Evolutionary conservation across 1,140 invertebrate species (phyloP).

Genomic region (Himalopsyche phryganea): DNA sequence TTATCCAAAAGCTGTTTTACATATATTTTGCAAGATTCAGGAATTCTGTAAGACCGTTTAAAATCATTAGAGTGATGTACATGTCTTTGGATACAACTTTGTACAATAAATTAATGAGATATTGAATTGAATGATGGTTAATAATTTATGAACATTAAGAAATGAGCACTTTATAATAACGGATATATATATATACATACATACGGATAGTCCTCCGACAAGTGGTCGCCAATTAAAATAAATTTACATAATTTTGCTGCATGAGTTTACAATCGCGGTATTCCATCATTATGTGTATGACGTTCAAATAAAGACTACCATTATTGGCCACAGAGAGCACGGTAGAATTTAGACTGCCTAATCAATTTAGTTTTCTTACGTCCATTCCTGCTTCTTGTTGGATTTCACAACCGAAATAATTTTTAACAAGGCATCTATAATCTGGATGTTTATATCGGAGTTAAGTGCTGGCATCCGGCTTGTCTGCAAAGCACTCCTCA

Average conservation of each 20-base stretch:
- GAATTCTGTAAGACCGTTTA: too few relatives aligned
- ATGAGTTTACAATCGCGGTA: slow-evolving; percentile 8
- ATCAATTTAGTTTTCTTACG: slow-evolving; percentile 21
- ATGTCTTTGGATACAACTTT: too few relatives aligned
- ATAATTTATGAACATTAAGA: too few relatives aligned
- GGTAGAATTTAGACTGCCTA: slow-evolving; percentile 1
- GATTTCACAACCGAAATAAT: slow-evolving; percentile 30
- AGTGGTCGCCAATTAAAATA: slow-evolving; percentile 24
- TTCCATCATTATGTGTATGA: slow-evolving; percentile 12
- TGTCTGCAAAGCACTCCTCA: neutral
- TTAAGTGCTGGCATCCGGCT: slow-evolving; percentile 30
- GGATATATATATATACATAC: too few relatives aligned
- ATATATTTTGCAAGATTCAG: too few relatives aligned
- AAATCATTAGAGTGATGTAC: too few relatives aligned
- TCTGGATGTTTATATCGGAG: slow-evolving; percentile 30
- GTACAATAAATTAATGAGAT: too few relatives aligned
- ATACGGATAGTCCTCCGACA: neutral
- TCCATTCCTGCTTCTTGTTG: neutral
- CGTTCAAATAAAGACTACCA: too few relatives aligned
- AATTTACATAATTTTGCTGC: slow-evolving; percentile 23
- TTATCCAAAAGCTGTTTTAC: too few relatives aligned
- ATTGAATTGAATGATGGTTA: too few relatives aligned
- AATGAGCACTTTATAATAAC: too few relatives aligned
- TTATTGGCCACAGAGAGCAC: too few relatives aligned
- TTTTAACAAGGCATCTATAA: slow-evolving; percentile 27